Conservation (phyloP, 2,797 vertebrate species). For the Avahi laniger region DNA sequence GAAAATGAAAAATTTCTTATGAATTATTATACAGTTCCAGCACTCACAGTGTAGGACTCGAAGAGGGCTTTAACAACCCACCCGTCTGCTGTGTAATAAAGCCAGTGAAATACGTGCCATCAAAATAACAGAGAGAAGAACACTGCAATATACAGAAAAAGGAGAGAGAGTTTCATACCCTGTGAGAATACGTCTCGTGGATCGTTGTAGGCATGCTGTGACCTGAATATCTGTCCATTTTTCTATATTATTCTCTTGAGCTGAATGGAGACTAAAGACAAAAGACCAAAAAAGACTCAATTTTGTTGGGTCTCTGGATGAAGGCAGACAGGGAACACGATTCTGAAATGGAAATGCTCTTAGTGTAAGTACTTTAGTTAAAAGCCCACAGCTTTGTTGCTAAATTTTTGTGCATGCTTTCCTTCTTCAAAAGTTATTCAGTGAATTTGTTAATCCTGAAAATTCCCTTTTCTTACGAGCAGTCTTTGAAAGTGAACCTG, state of each 20-base stretch:
- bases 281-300: background rate
- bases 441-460: slow-evolving; percentile 4
- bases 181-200: background rate
- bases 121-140: background rate
- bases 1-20: background rate
- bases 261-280: background rate
- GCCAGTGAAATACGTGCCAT: background rate
- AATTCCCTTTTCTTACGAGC: background rate
- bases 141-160: background rate
- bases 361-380: background rate
- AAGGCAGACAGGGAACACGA: background rate
- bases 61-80: background rate
- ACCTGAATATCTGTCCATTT: background rate
- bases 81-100: background rate
- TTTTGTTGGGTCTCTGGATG: background rate
- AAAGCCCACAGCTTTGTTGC: background rate
- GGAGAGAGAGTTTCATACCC: background rate
- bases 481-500: background rate
- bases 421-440: background rate
- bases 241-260: background rate
- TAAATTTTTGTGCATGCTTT: background rate
- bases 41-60: background rate
- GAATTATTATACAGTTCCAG: background rate
- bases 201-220: background rate
- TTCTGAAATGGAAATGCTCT: background rate